phyloP scores from a whole-genome alignment of 2,797 vertebrate genomes.

The Megaceryle alcyon region DNA sequence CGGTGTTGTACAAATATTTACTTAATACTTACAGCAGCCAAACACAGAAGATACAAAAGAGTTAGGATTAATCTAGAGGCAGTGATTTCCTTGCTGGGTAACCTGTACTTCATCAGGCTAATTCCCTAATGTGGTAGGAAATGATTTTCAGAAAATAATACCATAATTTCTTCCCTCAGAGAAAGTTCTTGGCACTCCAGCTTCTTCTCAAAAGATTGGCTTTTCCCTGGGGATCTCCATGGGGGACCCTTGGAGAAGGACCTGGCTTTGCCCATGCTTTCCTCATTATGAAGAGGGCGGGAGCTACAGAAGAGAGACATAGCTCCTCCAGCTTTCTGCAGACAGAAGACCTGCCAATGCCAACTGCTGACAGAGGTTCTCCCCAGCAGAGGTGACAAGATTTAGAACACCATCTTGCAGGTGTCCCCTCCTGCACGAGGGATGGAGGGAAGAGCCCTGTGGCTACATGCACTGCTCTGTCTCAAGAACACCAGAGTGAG shows the following conservation, averaged over 20 bases:
- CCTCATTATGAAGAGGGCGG: not conserved
- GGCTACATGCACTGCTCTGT: not conserved
- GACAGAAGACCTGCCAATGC: fast-evolving
- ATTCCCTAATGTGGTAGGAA: not conserved
- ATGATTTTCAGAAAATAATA: not conserved
- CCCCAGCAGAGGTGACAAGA: not conserved
- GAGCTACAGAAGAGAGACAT: not conserved
- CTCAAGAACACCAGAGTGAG: not conserved
- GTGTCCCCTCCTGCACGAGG: not conserved
- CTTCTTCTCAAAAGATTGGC: not conserved
- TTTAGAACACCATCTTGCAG: not conserved
- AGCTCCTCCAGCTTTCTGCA: not conserved
- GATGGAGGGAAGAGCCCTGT: not conserved
- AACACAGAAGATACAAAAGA: not conserved
- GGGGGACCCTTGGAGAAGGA: not conserved
- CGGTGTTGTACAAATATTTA: constrained; percentile 54
- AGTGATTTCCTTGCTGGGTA: constrained; percentile 7
- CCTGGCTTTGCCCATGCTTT: not conserved
- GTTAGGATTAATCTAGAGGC: not conserved
- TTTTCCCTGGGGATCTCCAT: not conserved
- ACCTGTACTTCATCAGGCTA: constrained; percentile 4
- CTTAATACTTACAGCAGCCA: constrained; percentile 1
- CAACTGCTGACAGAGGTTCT: not conserved
- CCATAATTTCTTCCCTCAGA: not conserved
- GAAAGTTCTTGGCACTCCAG: not conserved